A percentile compares a stretch with the other conserved stretches of the same genome.
Conservation (phyloP, 2,113 vertebrate species). For the Myanophis thanlyinensis region DNA sequence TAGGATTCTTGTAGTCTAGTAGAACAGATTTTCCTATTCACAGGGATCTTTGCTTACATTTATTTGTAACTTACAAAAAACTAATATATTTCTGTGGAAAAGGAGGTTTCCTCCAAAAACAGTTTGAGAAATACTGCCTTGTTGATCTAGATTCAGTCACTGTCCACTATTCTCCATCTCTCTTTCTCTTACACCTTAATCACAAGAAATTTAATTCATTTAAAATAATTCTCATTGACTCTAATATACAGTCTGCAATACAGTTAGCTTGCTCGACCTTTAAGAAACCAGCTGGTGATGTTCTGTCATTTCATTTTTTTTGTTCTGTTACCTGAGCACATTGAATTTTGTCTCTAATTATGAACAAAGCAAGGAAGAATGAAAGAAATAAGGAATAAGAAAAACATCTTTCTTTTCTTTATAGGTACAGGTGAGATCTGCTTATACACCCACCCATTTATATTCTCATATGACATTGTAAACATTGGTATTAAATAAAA, state of each 20-base stretch:
- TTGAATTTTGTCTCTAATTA: neutral
- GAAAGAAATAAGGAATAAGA: neutral
- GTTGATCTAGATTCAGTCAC: constrained; percentile 10
- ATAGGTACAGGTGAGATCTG: neutral
- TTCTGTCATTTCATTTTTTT: constrained; percentile 25
- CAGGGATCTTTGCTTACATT: neutral
- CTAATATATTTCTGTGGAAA: neutral
- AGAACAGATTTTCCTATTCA: neutral
- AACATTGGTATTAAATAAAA: neutral
- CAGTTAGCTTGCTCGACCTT: constrained; percentile 29
- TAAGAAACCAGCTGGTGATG: constrained; percentile 31
- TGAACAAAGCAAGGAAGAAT: neutral
- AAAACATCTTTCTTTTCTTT: neutral
- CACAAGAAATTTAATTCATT: neutral
- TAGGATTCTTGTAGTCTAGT: neutral
- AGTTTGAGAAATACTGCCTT: neutral
- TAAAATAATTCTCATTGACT: neutral
- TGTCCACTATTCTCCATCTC: neutral
- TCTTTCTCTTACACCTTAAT: neutral
- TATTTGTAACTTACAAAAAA: neutral
- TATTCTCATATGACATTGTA: neutral
- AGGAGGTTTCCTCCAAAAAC: neutral
- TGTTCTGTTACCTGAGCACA: neutral
- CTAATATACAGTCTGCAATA: constrained; percentile 14
- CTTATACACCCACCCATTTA: neutral